Conservation (phyloP, 2,888 invertebrate genomes). For the Pilophorus perplexus region DNA sequence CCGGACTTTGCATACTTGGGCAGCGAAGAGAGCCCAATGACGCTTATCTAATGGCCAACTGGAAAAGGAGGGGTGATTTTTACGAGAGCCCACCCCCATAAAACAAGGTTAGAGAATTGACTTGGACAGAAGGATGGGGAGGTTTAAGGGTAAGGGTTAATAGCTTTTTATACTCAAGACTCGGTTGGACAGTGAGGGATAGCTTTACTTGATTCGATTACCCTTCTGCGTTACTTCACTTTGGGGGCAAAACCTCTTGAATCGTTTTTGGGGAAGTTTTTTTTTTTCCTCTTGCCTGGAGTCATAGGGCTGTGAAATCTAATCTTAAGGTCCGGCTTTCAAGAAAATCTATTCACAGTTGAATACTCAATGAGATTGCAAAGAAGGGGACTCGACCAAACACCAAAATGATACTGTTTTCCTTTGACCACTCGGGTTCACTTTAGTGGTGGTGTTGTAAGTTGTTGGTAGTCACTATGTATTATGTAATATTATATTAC, state of each 20-base stretch:
- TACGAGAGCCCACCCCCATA: constrained; percentile 41
- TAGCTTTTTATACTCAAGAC: constrained; percentile 41
- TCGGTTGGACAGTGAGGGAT: constrained; percentile 39
- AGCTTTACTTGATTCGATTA: constrained; percentile 40
- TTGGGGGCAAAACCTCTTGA: constrained; percentile 22
- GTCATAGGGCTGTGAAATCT: constrained; percentile 35
- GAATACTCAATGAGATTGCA: no score
- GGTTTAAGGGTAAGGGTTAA: constrained; percentile 39
- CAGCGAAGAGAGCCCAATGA: constrained; percentile 35
- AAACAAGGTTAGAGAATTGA: constrained; percentile 44
- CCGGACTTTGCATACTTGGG: constrained; percentile 23
- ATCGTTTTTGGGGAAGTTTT: constrained; percentile 11
- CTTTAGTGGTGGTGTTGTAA: no score
- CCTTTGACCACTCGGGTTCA: no score
- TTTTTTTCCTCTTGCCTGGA: constrained; percentile 1
- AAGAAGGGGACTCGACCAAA: no score
- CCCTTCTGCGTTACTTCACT: constrained; percentile 36
- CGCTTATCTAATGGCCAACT: constrained; percentile 41
- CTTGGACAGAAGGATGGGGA: constrained; percentile 35
- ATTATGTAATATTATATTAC: no score
- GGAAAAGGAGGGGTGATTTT: constrained; percentile 36
- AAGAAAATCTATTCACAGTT: no score
- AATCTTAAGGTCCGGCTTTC: constrained; percentile 5
- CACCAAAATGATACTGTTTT: no score
- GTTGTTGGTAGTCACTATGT: no score